Evolutionary conservation across 1,140 invertebrate genomes (phyloP), one percentile per base, ranked within the genome.

Genomic region (Drosophila serrata): DNA sequence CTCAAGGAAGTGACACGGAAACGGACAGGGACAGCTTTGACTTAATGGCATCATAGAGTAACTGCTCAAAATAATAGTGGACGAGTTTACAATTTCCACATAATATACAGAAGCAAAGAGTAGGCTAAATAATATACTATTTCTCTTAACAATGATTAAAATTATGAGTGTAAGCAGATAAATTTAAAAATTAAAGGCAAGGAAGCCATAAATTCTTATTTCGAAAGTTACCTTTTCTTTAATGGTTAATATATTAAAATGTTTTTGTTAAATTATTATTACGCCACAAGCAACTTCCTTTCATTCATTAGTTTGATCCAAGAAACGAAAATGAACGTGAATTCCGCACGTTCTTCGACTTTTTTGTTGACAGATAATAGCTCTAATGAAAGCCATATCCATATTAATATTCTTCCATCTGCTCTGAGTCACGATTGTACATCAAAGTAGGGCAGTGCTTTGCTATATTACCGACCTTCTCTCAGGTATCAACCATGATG

Each of bases 1-100:
- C 33, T 4, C 7, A n/a, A 40, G 64, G 43, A 65, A 49, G 37
- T 70, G 65, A 62, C 75, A 77, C 75, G 45, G 19, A 55, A 15
- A 24, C 33, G 13, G 13, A 6, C 19, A 15, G 29, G 29, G n/a
- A 46, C 4, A 9, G 22, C 0, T 45, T 33, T 70, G 63, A 27
- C 29, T 40, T 33, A 45, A 13, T 19, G 35, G 39, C 40, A 31
- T 31, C 24, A 57, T 24, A 24, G 42, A 46, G 27, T 37, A n/a
- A 70, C 42, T 39, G n/a, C 29, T 72, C 42, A 19, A 70, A 72
- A 48, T 70, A 22, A 72, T 70, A 40, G 31, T 53, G 22, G 51
- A 22, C 15, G 45, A 29, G 64, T 33, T 64, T 4, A 24, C 6
- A 29, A 6, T 12, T 42, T 15, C 2, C 2, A 40, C n/a, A 27